phyloP scores from a whole-genome alignment of 35 echinoderm and acorn worm genomes.

The Hemicentrotus pulcherrimus region DNA sequence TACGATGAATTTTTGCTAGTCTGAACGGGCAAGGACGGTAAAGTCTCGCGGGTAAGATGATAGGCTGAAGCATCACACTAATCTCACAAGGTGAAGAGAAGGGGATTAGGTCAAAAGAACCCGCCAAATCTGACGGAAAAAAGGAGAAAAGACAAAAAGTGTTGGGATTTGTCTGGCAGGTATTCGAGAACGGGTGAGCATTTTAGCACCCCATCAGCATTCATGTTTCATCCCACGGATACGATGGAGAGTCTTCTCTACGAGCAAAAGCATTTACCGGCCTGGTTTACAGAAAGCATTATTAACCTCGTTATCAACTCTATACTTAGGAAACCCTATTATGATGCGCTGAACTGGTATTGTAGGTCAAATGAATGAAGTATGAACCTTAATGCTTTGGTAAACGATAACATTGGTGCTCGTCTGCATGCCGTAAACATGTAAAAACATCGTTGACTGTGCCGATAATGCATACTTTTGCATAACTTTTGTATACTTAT shows the following conservation, averaged over 20 bases:
- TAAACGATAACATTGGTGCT: neutral
- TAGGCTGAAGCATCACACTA: neutral
- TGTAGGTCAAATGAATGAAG: neutral
- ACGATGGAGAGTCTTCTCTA: neutral
- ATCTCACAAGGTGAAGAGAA: neutral
- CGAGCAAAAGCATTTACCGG: neutral
- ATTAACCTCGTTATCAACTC: neutral
- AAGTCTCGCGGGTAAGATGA: neutral
- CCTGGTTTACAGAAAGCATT: neutral
- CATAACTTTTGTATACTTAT: too few relatives aligned
- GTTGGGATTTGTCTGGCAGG: neutral
- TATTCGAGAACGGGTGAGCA: neutral
- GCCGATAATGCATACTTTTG: neutral
- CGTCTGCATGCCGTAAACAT: neutral
- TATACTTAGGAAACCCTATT: neutral
- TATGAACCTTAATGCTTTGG: neutral
- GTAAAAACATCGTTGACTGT: neutral
- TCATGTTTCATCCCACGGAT: neutral
- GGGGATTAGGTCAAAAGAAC: neutral
- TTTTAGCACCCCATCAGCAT: neutral
- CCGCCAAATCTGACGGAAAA: neutral
- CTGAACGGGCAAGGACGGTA: neutral
- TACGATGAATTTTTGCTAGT: too few relatives aligned
- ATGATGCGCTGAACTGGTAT: neutral
- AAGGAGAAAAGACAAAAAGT: neutral